phyloP scores from a whole-genome alignment of 2,113 vertebrate species.

The Mus musculus region GRCm39 chr9:122807001-122807500 shows the following conservation, averaged over 20 bases:
- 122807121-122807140: neutral
- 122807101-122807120: constrained; percentile 93
- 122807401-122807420: neutral
- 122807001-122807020: constrained; percentile 94
- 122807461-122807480: neutral
- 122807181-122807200: neutral
- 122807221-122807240: neutral
- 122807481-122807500: neutral
- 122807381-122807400: neutral
- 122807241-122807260: neutral
- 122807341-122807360: neutral
- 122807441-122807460: neutral
- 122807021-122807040: constrained; percentile 94
- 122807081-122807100: constrained; percentile 95
- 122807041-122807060: constrained; percentile 96
- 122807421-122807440: neutral
- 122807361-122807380: neutral
- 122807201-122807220: neutral
- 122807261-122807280: neutral
- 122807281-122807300: neutral
- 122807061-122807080: constrained; percentile 97
- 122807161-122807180: neutral
- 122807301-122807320: neutral
- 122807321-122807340: neutral
- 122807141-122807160: neutral